These are phyloP conservation scores for Pheosia gnoma DNA, from an alignment of 2,888 invertebrate genomes.

Conservation along the genomic window DNA sequence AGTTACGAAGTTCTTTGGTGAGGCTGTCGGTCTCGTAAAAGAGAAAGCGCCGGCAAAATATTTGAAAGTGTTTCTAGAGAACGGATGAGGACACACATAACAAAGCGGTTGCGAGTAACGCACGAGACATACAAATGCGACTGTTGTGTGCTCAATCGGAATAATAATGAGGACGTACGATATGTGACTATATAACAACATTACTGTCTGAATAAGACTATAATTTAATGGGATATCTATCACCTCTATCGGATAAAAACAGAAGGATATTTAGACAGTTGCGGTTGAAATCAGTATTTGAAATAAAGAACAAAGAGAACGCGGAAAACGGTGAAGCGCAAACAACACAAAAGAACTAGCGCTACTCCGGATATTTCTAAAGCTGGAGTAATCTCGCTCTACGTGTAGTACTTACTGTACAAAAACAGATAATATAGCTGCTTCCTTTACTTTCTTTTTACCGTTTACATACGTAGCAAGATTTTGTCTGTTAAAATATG, in stretches of 20 bases:
- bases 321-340: slow-evolving; percentile 60
- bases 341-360: slow-evolving; percentile 59
- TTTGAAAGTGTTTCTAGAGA: slow-evolving; percentile 69
- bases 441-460: background rate
- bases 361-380: slow-evolving; percentile 56
- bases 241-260: background rate
- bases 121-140: slow-evolving; percentile 69
- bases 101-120: slow-evolving; percentile 60
- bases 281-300: slow-evolving; percentile 53
- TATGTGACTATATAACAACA: slow-evolving; percentile 27
- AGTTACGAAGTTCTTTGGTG: slow-evolving; percentile 11
- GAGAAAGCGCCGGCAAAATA: slow-evolving; percentile 64
- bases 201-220: slow-evolving; percentile 1
- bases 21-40: slow-evolving; percentile 47
- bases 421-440: slow-evolving; percentile 35
- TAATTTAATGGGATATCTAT: slow-evolving; percentile 22
- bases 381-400: slow-evolving; percentile 59
- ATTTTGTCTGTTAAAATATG: too few species aligned
- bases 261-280: slow-evolving; percentile 8
- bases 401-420: slow-evolving; percentile 36
- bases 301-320: slow-evolving; percentile 53
- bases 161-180: slow-evolving; percentile 61
- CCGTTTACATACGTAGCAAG: too few species aligned
- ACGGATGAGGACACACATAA: slow-evolving; percentile 61
- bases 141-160: slow-evolving; percentile 56